Percentiles rank a stretch among this genome's conserved stretches.
Conservation (phyloP, 2,888 invertebrate genomes). For the Antheraea assamensis region DNA sequence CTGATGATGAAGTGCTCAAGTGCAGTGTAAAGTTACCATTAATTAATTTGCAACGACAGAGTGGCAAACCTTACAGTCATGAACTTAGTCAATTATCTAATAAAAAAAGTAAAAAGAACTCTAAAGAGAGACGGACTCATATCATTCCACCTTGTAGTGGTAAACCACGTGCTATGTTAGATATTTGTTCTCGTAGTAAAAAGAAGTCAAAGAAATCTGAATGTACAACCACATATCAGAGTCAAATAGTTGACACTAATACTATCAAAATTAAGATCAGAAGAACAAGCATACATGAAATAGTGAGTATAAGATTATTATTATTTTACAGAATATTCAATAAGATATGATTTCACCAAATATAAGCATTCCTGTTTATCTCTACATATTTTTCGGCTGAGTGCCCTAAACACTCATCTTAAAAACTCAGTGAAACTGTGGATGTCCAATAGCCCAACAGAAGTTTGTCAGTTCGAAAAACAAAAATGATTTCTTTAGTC, state of each 20-base stretch:
- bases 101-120: constrained; percentile 74
- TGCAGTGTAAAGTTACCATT: constrained; percentile 76
- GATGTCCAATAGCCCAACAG: too few relatives aligned
- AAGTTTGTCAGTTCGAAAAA: too few relatives aligned
- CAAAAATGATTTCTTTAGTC: not conserved
- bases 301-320: constrained; percentile 52
- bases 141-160: constrained; percentile 74
- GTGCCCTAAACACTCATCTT: too few relatives aligned
- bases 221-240: constrained; percentile 77
- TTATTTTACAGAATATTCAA: not conserved
- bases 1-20: constrained; percentile 76
- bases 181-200: constrained; percentile 75
- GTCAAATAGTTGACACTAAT: constrained; percentile 84
- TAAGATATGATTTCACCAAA: not conserved
- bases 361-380: not conserved
- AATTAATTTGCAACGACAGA: constrained; percentile 66
- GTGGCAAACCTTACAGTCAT: constrained; percentile 81
- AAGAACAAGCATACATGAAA: constrained; percentile 80
- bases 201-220: constrained; percentile 75
- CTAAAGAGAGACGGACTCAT: constrained; percentile 67
- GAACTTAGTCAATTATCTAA: constrained; percentile 81
- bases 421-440: too few relatives aligned
- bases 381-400: not conserved
- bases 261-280: constrained; percentile 87
- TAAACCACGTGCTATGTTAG: constrained; percentile 78